Conservation (phyloP, 2,888 invertebrate species). For the Cyclophora albipunctata region DNA sequence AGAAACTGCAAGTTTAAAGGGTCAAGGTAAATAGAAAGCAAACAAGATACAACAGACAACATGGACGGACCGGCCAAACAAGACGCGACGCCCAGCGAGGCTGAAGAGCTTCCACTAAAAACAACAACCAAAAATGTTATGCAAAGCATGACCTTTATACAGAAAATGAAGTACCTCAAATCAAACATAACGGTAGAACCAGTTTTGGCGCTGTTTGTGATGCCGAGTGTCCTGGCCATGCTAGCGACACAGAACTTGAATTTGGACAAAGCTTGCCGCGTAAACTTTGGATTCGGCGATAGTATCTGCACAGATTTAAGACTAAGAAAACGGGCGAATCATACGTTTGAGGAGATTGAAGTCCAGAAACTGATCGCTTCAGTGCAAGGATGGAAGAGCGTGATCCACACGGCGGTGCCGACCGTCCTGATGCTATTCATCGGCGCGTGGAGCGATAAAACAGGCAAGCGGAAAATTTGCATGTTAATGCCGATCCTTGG, state of each 20-base stretch:
- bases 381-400: conserved; percentile 73
- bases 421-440: conserved; percentile 73
- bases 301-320: conserved; percentile 83
- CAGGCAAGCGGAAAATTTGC: conserved; percentile 74
- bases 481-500: conserved; percentile 75
- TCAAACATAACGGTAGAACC: conserved; percentile 80
- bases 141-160: conserved; percentile 45
- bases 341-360: conserved; percentile 78
- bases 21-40: conserved; percentile 2
- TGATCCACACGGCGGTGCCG: conserved; percentile 71
- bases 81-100: conserved; percentile 28
- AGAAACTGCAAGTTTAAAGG: not conserved
- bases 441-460: conserved; percentile 79
- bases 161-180: conserved; percentile 66
- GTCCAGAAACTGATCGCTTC: conserved; percentile 76
- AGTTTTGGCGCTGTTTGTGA: conserved; percentile 77
- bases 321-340: conserved; percentile 79
- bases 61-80: conserved; percentile 37
- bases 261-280: conserved; percentile 89
- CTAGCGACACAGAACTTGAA: conserved; percentile 89
- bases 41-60: conserved; percentile 16
- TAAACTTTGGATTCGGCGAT: conserved; percentile 82
- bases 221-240: conserved; percentile 80
- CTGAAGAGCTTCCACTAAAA: conserved; percentile 49
- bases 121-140: conserved; percentile 33